Percentiles rank a stretch among this genome's conserved stretches.
phyloP scores from a whole-genome alignment of 2,888 invertebrate genomes.

The Eutolmus rufibarbis region DNA sequence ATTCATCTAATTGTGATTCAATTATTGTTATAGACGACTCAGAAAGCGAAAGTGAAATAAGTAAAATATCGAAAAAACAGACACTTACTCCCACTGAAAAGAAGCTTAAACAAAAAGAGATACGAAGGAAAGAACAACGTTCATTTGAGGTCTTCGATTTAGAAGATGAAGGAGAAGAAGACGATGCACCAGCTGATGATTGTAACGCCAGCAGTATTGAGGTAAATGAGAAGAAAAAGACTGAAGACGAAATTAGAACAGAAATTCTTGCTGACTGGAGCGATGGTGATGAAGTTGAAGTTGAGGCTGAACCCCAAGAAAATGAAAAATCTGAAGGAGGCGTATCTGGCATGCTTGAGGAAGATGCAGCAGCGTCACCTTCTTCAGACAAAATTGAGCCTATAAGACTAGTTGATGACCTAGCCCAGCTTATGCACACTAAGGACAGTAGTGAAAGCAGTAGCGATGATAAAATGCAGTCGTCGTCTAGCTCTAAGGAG shows the following conservation, averaged over 20 bases:
- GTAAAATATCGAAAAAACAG: conserved; percentile 49
- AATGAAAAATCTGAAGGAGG: conserved; percentile 34
- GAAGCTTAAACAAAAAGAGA: conserved; percentile 55
- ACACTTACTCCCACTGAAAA: conserved; percentile 40
- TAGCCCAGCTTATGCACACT: not conserved
- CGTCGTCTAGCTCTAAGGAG: not conserved
- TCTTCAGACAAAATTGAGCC: not conserved
- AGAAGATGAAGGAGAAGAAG: not conserved
- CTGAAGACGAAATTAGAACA: conserved; percentile 67
- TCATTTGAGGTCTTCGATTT: not conserved
- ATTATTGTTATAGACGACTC: conserved; percentile 44
- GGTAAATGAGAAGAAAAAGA: conserved; percentile 41
- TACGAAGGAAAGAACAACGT: not conserved
- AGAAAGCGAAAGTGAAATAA: conserved; percentile 54
- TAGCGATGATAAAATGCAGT: not conserved
- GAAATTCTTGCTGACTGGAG: conserved; percentile 81
- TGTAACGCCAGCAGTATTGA: not conserved
- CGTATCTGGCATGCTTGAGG: not conserved
- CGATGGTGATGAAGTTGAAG: conserved; percentile 65
- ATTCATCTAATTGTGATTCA: not conserved
- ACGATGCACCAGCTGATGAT: not conserved
- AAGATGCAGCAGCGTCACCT: not conserved
- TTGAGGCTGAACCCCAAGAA: conserved; percentile 18
- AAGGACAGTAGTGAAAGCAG: conserved; percentile 26
- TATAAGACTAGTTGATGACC: not conserved